Evolutionary conservation across 2,113 vertebrate genomes (phyloP).

Genomic region (Nematolebias whitei): DNA sequence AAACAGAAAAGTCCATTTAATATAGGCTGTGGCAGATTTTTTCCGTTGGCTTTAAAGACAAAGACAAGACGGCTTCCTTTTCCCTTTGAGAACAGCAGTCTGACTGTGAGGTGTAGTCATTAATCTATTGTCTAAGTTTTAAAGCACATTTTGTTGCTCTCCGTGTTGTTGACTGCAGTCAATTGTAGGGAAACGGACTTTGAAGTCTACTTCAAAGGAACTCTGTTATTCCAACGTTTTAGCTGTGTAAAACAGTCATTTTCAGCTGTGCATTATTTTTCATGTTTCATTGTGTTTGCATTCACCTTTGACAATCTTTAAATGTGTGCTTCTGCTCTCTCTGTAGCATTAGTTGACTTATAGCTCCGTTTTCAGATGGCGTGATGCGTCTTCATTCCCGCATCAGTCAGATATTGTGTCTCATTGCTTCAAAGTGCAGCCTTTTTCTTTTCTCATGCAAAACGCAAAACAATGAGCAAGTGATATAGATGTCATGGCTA

Average conservation of each 20-base stretch:
- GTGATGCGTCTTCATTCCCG: background rate
- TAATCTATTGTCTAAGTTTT: background rate
- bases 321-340: background rate
- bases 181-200: background rate
- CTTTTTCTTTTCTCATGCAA: slow-evolving; percentile 22
- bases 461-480: slow-evolving; percentile 48
- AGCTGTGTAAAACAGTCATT: too few relatives aligned
- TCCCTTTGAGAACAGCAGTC: background rate
- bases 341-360: background rate
- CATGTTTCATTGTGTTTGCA: background rate
- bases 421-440: slow-evolving; percentile 29
- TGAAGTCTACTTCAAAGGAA: background rate
- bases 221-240: background rate
- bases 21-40: too few relatives aligned
- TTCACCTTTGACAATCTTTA: background rate
- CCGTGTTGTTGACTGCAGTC: background rate
- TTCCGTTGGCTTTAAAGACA: too few relatives aligned
- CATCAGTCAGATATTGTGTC: slow-evolving; percentile 16
- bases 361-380: background rate
- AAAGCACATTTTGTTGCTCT: background rate
- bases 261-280: background rate
- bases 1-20: too few relatives aligned
- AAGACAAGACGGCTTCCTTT: background rate
- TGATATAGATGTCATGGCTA: slow-evolving; percentile 53
- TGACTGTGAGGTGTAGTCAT: background rate